Percentiles rank a stretch among this genome's conserved stretches.
Evolutionary conservation across 1,140 invertebrate species (phyloP).

Genomic region (Drosophila yakuba): DNA sequence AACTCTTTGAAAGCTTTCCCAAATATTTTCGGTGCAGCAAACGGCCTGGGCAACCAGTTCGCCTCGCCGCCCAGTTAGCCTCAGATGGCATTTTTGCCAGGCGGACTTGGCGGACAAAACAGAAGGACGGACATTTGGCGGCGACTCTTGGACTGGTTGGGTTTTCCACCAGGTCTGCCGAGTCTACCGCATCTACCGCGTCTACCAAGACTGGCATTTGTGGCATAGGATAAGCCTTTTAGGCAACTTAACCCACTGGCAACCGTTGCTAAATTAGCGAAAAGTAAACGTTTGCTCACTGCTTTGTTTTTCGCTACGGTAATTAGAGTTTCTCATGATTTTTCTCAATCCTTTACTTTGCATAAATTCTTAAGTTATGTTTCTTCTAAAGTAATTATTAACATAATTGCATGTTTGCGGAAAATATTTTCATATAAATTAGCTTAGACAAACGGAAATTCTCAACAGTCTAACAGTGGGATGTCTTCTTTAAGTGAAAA

Average conservation of each 20-base stretch:
- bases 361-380: neutral
- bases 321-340: conserved; percentile 26
- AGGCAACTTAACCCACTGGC: conserved; percentile 34
- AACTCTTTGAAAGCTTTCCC: too few relatives aligned
- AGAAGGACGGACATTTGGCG: conserved; percentile 11
- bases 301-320: neutral
- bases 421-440: neutral
- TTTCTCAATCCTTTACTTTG: neutral
- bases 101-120: conserved; percentile 7
- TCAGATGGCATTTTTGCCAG: conserved; percentile 69
- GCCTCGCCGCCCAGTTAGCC: conserved; percentile 53
- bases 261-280: conserved; percentile 35
- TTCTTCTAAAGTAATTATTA: too few relatives aligned
- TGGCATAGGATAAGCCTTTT: conserved; percentile 53
- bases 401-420: too few relatives aligned
- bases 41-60: conserved; percentile 40
- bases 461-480: neutral
- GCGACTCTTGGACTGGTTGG: conserved; percentile 67
- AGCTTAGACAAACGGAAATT: neutral
- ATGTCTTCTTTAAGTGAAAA: neutral
- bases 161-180: conserved; percentile 28
- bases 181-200: neutral
- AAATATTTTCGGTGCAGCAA: conserved; percentile 18
- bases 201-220: conserved; percentile 61
- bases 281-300: conserved; percentile 36